Evolutionary conservation across 2,113 vertebrate genomes (phyloP).

Genomic region (Murina feae): DNA sequence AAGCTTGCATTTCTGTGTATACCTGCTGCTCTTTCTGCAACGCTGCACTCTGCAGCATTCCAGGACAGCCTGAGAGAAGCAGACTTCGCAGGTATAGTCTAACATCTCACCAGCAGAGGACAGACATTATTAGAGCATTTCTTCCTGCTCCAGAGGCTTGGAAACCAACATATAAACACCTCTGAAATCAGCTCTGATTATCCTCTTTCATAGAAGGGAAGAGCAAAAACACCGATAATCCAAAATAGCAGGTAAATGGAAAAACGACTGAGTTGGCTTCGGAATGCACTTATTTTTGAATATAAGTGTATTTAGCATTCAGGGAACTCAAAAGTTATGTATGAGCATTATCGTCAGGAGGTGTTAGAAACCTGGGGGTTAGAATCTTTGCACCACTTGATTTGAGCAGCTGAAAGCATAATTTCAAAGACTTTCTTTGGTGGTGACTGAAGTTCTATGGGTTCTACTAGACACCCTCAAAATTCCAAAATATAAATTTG

Average conservation of each 20-base stretch:
- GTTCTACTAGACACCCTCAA: background rate
- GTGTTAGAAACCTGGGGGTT: background rate
- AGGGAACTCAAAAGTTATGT: background rate
- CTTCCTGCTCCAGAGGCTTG: background rate
- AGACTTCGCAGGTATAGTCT: background rate
- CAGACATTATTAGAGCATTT: background rate
- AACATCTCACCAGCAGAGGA: background rate
- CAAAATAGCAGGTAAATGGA: background rate
- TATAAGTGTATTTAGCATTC: background rate
- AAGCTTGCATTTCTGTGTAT: background rate
- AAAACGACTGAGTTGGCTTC: background rate
- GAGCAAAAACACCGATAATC: background rate
- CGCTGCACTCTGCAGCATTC: accelerated
- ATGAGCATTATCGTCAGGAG: background rate
- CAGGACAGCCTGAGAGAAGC: background rate
- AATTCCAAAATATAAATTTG: background rate
- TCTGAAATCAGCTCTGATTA: background rate
- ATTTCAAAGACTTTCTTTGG: background rate
- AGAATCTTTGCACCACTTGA: background rate
- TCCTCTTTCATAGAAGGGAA: background rate
- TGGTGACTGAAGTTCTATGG: background rate
- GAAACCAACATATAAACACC: background rate
- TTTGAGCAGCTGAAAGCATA: background rate
- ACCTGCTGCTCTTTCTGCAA: background rate
- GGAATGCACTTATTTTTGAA: background rate